Conservation (phyloP, 2,113 vertebrate genomes). For the Actinemys pallida region DNA sequence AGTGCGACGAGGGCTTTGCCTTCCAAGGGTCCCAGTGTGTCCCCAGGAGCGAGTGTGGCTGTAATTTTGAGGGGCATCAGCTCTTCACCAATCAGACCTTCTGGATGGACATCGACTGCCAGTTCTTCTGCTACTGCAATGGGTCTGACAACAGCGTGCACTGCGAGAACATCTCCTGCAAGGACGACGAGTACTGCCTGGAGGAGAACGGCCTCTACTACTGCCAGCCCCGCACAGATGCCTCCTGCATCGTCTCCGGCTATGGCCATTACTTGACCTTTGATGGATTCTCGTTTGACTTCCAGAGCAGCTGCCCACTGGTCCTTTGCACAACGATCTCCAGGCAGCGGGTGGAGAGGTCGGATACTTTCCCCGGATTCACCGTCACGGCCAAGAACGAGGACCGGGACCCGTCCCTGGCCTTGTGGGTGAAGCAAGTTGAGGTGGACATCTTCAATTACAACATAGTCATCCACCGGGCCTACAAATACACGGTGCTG, state of each 20-base stretch:
- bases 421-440: slow-evolving; percentile 95
- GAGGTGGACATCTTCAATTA: slow-evolving; percentile 91
- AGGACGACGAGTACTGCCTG: slow-evolving; percentile 90
- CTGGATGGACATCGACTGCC: slow-evolving; percentile 95
- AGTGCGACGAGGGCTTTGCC: slow-evolving; percentile 91
- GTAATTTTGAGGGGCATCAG: slow-evolving; percentile 87
- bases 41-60: slow-evolving; percentile 90
- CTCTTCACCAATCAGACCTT: slow-evolving; percentile 94
- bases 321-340: slow-evolving; percentile 86
- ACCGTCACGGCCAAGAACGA: slow-evolving; percentile 88
- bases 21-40: slow-evolving; percentile 86
- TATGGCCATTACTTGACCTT: slow-evolving; percentile 96
- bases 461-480: slow-evolving; percentile 90
- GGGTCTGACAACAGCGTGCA: slow-evolving; percentile 94
- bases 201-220: slow-evolving; percentile 88
- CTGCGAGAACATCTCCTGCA: slow-evolving; percentile 89
- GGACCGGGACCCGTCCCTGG: slow-evolving; percentile 93
- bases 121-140: slow-evolving; percentile 96
- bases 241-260: slow-evolving; percentile 90
- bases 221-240: slow-evolving; percentile 89
- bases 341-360: slow-evolving; percentile 43
- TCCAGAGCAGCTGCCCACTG: slow-evolving; percentile 93
- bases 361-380: slow-evolving; percentile 82
- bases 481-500: slow-evolving; percentile 94
- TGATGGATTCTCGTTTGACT: slow-evolving; percentile 90